Evolutionary conservation across 2,797 vertebrate species (phyloP), one percentile per base, ranked within the genome.

Genomic region (Labeo calbasu): DNA sequence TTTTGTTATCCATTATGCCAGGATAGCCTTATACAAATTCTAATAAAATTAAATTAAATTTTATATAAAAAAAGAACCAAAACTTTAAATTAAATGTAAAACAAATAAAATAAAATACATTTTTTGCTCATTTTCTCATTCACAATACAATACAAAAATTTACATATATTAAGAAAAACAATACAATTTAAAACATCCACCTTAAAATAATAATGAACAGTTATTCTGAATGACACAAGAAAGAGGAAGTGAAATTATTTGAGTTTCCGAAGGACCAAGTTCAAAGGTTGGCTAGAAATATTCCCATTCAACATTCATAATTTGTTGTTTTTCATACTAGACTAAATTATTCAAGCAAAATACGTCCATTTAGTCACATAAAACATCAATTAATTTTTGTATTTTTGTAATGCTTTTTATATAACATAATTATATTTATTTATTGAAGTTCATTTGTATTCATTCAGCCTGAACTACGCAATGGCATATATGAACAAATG

Each of bases 211-310:
- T 28, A 32, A 65, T 32, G 63, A 15, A 65, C 28, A 17, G 28
- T 65, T 32, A 17, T 65, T 66, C 19, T 66, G 15, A 32, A 65
- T 32, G 28, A 66, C 28, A 32, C 17, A 28, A 1, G 28, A 3
- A 66, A 66, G 71, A 21, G 71, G 71, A 73, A 72, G 23, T 51
- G 48, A 72, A 51, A 73, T 17, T 13, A 32, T 71, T 65, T 65
- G 13, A 65, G 48, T 72, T 4, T 51, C 6, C 0, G 2, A 17
- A 17, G 25, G 25, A 15, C 70, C 46, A 71, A 25, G n/a, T 50
- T 71, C 13, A 71, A 71, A 50, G n/a, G 1, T 25, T 72, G 14
- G 14, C 61, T 9, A 40, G 43, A 9, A 10, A 43, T 10, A 43
- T 9, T 40, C 9, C 28, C 23, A 32, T 21, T 32, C 6, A 65